Evolutionary conservation across 2,888 invertebrate species (phyloP).

Genomic region (Leptinotarsa tumamoca): DNA sequence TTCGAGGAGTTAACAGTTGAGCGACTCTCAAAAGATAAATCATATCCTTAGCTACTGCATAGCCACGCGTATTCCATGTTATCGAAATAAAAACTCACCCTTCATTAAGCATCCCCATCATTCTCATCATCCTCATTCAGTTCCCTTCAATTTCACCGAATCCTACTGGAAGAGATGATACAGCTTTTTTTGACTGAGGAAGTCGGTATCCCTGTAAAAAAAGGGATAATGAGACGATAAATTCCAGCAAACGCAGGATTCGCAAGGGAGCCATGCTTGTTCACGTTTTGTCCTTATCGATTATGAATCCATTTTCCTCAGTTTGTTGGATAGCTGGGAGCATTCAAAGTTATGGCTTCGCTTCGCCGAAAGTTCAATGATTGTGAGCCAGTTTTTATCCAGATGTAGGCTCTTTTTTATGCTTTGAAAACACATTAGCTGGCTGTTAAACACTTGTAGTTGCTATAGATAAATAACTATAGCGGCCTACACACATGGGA

Average conservation of each 20-base stretch:
- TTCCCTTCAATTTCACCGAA: neutral
- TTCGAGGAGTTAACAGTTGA: slow-evolving; percentile 38
- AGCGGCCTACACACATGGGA: no score
- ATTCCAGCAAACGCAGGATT: neutral
- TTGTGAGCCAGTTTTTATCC: no score
- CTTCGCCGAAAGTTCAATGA: no score
- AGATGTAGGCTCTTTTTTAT: no score
- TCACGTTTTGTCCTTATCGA: neutral
- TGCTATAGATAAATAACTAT: no score
- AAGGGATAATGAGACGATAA: slow-evolving; percentile 5
- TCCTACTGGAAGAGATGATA: slow-evolving; percentile 6
- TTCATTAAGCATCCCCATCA: slow-evolving; percentile 19
- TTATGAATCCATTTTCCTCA: neutral
- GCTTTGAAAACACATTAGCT: no score
- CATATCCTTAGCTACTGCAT: slow-evolving; percentile 28
- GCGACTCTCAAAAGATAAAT: slow-evolving; percentile 40
- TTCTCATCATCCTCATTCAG: neutral
- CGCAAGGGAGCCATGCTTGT: neutral
- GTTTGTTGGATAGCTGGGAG: neutral
- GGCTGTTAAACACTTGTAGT: no score
- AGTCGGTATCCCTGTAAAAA: neutral
- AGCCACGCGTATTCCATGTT: slow-evolving; percentile 44
- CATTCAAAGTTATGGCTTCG: neutral
- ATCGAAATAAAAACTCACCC: slow-evolving; percentile 33
- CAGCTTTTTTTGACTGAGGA: slow-evolving; percentile 8